These are phyloP conservation scores for Spodoptera frugiperda DNA, from an alignment of 1,140 invertebrate species.

Conservation along the genomic window DNA sequence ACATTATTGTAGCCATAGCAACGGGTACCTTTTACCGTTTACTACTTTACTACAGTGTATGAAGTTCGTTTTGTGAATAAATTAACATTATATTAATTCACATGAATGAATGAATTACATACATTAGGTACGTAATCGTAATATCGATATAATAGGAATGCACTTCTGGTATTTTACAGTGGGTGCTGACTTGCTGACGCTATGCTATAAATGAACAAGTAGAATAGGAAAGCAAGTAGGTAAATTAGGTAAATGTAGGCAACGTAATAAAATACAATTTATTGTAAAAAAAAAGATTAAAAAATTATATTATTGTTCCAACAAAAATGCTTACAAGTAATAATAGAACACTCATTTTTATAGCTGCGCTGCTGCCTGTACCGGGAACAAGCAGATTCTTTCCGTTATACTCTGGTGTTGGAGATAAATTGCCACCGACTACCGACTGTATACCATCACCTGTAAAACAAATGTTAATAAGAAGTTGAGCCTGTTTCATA, in stretches of 20 bases:
- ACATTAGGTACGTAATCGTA: too few relatives aligned
- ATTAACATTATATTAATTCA: too few relatives aligned
- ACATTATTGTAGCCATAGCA: conserved; percentile 47
- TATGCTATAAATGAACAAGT: neutral
- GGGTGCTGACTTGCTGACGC: too few relatives aligned
- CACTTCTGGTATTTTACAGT: too few relatives aligned
- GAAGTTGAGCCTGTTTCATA: too few relatives aligned
- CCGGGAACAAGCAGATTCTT: conserved; percentile 80
- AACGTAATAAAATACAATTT: neutral
- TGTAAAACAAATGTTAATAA: conserved; percentile 55
- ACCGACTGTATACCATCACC: conserved; percentile 80
- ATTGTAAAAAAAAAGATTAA: neutral
- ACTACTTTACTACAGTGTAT: too few relatives aligned
- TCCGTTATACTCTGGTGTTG: conserved; percentile 64
- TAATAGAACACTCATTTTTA: conserved; percentile 3
- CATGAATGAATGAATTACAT: too few relatives aligned
- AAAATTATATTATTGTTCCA: conserved; percentile 1
- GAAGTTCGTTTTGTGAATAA: too few relatives aligned
- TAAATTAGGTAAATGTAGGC: neutral
- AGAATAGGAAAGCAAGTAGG: too few relatives aligned
- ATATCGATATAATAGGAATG: too few relatives aligned
- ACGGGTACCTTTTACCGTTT: conserved; percentile 9
- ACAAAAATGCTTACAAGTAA: conserved; percentile 15
- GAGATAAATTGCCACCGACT: conserved; percentile 70
- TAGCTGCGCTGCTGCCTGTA: conserved; percentile 56